These are phyloP conservation scores for Scaptomyza pallida DNA, from an alignment of 1,140 invertebrate genomes.

Conservation along the genomic window DNA sequence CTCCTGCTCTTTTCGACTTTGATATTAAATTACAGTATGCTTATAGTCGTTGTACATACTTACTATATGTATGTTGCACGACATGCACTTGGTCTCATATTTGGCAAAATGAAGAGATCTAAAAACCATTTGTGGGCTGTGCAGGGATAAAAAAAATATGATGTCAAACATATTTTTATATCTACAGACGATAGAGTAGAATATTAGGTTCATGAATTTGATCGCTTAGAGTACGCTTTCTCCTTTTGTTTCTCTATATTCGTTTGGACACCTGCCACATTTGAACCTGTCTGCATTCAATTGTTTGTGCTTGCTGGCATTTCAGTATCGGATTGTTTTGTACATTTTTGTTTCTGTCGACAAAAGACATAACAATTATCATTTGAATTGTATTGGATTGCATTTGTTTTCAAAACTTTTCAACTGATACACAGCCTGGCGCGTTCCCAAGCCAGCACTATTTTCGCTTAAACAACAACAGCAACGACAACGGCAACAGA, in stretches of 20 bases:
- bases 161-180: slow-evolving; percentile 3
- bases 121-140: slow-evolving; percentile 24
- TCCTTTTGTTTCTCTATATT: neutral
- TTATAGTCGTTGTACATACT: slow-evolving; percentile 18
- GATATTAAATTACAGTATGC: slow-evolving; percentile 16
- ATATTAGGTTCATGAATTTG: slow-evolving; percentile 14
- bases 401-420: slow-evolving; percentile 51
- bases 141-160: slow-evolving; percentile 1
- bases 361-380: slow-evolving; percentile 53
- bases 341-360: slow-evolving; percentile 27
- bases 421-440: slow-evolving; percentile 28
- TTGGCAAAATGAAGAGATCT: slow-evolving; percentile 42
- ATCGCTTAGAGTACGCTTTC: neutral
- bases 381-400: slow-evolving; percentile 59
- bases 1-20: slow-evolving; percentile 4
- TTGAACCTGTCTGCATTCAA: neutral
- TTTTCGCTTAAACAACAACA: slow-evolving; percentile 36
- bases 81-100: slow-evolving; percentile 16
- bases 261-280: slow-evolving; percentile 3
- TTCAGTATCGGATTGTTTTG: slow-evolving; percentile 7
- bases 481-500: slow-evolving; percentile 21
- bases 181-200: neutral
- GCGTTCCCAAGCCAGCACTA: slow-evolving; percentile 10
- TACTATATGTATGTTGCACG: slow-evolving; percentile 12
- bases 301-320: neutral